Base-by-base conservation (phyloP, 1,140 invertebrate genomes). In the Cephus cinctus region DNA sequence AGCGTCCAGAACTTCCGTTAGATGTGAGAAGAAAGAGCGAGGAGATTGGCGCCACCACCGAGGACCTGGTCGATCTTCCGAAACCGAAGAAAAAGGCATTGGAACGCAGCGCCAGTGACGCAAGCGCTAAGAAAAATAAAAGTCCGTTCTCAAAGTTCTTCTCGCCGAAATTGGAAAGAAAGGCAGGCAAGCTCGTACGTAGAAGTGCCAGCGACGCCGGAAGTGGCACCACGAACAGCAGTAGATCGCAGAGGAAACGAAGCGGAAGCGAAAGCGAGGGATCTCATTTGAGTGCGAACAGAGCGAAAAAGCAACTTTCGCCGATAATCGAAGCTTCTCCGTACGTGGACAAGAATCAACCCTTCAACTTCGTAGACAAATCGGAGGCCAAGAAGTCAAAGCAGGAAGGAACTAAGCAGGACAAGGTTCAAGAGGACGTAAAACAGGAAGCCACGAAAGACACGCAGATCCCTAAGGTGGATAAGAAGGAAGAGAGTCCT, bases 321-420 rank as follows among this genome's bases (percentile, higher is more conserved):
- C 87, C 87, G 0, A 89, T 89, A 46, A 89, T 88, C 40, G 87
- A 89, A 73, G 68, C 71, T 67, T 82, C 74, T 69, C 80, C 62
- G 76, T 83, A 56, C 63, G 79, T 61, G 14, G 63, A 73, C 41
- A 63, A 69, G 30, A 83, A 86, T 64, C 85, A 87, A 57, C 86
- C 86, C 51, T 88, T 89, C 54, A 76, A 81, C 39, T 78, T 69
- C 36, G 56, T 20, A 2, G 27, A 35, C 4, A 53, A 41, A 12
- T 56, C 45, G 42, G 46, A 66, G 31, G 46, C 53, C 38, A 74
- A 68, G 47, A 71, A 69, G 40, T 44, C 61, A 9, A 73, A 63
- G 23, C 59, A 59, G 43, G 65, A 67, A 36, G 22, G 36, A 32
- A 41, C n/a, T 20, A 41, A 27, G 39, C 40, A 1, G 20, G 46